phyloP scores from a whole-genome alignment of 2,888 invertebrate genomes.

The Coenonympha arcania region DNA sequence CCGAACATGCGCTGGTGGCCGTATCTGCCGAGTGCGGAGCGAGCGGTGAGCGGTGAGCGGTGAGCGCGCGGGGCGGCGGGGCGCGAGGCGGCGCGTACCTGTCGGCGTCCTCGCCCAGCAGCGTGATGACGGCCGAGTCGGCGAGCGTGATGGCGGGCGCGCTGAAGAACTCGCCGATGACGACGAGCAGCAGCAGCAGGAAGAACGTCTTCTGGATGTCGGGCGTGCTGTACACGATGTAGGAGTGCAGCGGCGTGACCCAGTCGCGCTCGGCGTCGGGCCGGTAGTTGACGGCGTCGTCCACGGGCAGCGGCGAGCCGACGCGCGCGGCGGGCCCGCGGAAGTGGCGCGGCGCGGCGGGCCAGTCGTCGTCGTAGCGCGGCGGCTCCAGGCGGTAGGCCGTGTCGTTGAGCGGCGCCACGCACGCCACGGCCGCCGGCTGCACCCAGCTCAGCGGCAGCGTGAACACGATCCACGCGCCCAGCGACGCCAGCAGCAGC shows the following conservation, averaged over 20 bases:
- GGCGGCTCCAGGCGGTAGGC: slow-evolving; percentile 77
- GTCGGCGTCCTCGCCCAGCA: slow-evolving; percentile 90
- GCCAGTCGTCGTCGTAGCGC: slow-evolving; percentile 53
- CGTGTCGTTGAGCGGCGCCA: slow-evolving; percentile 73
- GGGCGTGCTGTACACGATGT: slow-evolving; percentile 89
- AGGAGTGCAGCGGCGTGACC: slow-evolving; percentile 93
- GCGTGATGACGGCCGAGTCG: slow-evolving; percentile 90
- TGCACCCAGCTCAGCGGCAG: slow-evolving; percentile 96
- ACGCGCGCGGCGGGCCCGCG: slow-evolving; percentile 47
- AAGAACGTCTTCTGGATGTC: slow-evolving; percentile 98
- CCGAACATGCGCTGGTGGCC: slow-evolving; percentile 99
- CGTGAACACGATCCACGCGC: slow-evolving; percentile 98
- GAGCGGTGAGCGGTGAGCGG: background rate
- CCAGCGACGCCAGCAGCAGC: slow-evolving; percentile 89
- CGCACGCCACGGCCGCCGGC: slow-evolving; percentile 93
- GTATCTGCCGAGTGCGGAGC: slow-evolving; percentile 70
- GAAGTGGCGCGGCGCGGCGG: slow-evolving; percentile 40
- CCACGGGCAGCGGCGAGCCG: slow-evolving; percentile 82
- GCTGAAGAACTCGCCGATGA: slow-evolving; percentile 98
- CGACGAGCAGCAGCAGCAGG: slow-evolving; percentile 89
- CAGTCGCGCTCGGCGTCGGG: slow-evolving; percentile 79
- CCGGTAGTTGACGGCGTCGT: slow-evolving; percentile 84
- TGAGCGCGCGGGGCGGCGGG: background rate
- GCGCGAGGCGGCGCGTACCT: slow-evolving; percentile 49
- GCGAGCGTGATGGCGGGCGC: slow-evolving; percentile 97